These are phyloP conservation scores for Whitmania pigra DNA, from an alignment of 1,140 invertebrate genomes.

Conservation along the genomic window DNA sequence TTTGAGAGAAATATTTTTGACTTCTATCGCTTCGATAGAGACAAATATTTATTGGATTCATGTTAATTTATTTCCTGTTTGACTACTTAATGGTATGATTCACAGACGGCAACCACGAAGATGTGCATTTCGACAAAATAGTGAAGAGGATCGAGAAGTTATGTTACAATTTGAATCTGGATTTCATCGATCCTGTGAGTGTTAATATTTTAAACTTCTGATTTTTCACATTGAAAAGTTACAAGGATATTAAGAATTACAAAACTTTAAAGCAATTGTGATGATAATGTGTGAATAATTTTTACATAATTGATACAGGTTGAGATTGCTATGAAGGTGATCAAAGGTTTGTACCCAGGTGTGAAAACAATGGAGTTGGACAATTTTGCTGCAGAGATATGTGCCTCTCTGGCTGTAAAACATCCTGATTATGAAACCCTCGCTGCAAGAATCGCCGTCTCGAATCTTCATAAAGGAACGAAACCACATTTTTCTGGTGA, in stretches of 20 bases:
- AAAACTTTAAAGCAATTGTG: neutral
- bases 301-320: constrained; percentile 30
- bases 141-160: constrained; percentile 86
- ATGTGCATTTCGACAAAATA: constrained; percentile 93
- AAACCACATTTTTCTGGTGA: constrained; percentile 42
- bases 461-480: constrained; percentile 88
- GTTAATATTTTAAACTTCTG: neutral
- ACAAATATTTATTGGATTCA: too few species aligned
- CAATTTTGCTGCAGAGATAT: constrained; percentile 89
- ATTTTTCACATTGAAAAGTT: neutral
- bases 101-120: constrained; percentile 68
- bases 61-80: too few species aligned
- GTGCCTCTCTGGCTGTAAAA: constrained; percentile 84
- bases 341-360: constrained; percentile 82
- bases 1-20: too few species aligned
- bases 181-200: constrained; percentile 84
- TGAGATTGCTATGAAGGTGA: constrained; percentile 52
- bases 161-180: constrained; percentile 87
- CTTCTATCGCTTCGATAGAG: too few species aligned
- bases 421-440: constrained; percentile 94
- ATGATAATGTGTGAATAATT: neutral
- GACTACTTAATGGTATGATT: too few species aligned
- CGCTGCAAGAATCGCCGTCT: constrained; percentile 85
- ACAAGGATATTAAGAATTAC: neutral
- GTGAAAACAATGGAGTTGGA: constrained; percentile 92